phyloP scores from a whole-genome alignment of 2,888 invertebrate genomes.

The Pherbina coryleti region DNA sequence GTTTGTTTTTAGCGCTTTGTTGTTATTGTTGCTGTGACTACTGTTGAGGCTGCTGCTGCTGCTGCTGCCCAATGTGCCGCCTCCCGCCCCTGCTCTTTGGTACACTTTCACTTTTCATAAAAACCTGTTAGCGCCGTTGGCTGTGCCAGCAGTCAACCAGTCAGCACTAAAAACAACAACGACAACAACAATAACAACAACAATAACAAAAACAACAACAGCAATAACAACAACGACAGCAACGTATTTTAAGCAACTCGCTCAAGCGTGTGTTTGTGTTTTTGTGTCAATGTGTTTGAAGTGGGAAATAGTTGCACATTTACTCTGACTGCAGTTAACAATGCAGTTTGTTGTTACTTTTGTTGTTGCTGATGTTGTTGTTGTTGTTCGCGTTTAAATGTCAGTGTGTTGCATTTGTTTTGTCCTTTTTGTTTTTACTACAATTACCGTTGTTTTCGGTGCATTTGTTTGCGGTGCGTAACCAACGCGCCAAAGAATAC shows the following conservation, averaged over 20 bases:
- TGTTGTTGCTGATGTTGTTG: slow-evolving; percentile 22
- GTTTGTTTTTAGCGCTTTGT: slow-evolving; percentile 6
- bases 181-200: slow-evolving; percentile 22
- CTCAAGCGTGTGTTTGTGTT: background rate
- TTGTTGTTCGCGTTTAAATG: background rate
- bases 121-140: slow-evolving; percentile 28
- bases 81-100: background rate
- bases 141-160: slow-evolving; percentile 8
- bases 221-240: slow-evolving; percentile 15
- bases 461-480: slow-evolving; percentile 13
- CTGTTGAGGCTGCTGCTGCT: background rate
- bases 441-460: slow-evolving; percentile 16
- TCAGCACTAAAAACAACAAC: slow-evolving; percentile 19
- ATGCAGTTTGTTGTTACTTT: background rate
- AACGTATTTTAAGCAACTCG: slow-evolving; percentile 10
- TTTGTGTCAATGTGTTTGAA: background rate
- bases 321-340: background rate
- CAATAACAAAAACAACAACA: slow-evolving; percentile 19
- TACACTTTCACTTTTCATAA: slow-evolving; percentile 60
- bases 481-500: background rate
- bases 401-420: slow-evolving; percentile 7
- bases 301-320: slow-evolving; percentile 4
- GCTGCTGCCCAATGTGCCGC: background rate
- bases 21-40: background rate
- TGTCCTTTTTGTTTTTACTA: slow-evolving; percentile 28